Evolutionary conservation across 2,888 invertebrate genomes (phyloP).

Genomic region (Leucophenga maculata): DNA sequence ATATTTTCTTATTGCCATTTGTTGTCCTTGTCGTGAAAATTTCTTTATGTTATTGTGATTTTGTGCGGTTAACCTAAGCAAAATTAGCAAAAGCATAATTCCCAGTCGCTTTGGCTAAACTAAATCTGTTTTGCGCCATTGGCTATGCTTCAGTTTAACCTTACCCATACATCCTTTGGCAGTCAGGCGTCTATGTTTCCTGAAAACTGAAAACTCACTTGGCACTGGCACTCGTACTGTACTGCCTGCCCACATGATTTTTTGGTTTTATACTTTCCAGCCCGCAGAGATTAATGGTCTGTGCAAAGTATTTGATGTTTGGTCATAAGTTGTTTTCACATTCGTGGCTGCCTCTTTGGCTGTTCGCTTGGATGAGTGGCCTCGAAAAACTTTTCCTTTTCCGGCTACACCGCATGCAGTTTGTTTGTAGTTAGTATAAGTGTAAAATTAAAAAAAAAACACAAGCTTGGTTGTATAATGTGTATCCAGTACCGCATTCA

Average conservation of each 20-base stretch:
- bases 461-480: no score
- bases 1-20: no score
- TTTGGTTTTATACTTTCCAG: background rate
- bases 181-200: no score
- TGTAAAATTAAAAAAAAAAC: background rate
- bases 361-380: background rate
- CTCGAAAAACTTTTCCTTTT: slow-evolving; percentile 12
- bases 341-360: slow-evolving; percentile 1
- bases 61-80: slow-evolving; percentile 23
- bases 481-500: no score
- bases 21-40: background rate
- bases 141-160: background rate
- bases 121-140: background rate
- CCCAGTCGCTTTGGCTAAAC: background rate
- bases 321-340: slow-evolving; percentile 25
- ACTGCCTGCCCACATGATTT: background rate
- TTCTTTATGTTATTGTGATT: background rate
- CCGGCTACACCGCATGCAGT: slow-evolving; percentile 1
- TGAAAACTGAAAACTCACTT: no score
- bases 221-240: no score
- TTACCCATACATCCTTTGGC: no score
- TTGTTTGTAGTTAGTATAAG: background rate
- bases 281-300: slow-evolving; percentile 24
- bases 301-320: slow-evolving; percentile 26
- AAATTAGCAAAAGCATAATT: slow-evolving; percentile 24